Evolutionary conservation across 2,888 invertebrate species (phyloP), one percentile per base, ranked within the genome.

Genomic region (Arctia plantaginis): DNA sequence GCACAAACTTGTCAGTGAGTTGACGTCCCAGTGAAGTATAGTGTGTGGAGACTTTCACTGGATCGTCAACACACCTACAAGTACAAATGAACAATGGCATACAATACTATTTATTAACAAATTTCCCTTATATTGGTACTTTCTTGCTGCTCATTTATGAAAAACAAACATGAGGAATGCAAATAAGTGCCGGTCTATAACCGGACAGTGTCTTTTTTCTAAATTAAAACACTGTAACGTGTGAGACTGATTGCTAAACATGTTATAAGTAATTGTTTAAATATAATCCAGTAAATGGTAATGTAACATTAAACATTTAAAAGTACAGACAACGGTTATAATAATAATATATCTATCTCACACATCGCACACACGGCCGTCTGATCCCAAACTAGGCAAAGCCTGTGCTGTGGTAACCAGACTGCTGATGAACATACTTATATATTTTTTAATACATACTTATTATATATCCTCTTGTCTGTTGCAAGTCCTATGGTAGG

Each of bases 51-150:
- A 30, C 30, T 30, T 62, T 62, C 18, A 30, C 30, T 30, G 8
- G 30, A 62, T 30, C 62, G 30, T 62, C 30, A 62, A 62, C 62
- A 30, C 62, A 30, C 30, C 8, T 62, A 15, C 59, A 30, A 62
- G 62, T 62, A 30, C 62, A 62, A 62, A 30, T 62, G 59, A 55
- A 55, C 55, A 55, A 55, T 55, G n/a, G n/a, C 23, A 27, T 59
- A 59, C 55, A 59, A 30, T 15, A 62, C 3, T 62, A 27, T 30
- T 62, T 62, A 62, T 62, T 67, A 44, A 44, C 41, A 44, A 67
- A 27, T 27, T 27, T 39, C 66, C 27, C 15, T 41, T 67, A 30
- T 62, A 62, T 62, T 62, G 18, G 30, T 27, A 62, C 30, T 62
- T 62, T 18, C 59, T 59, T 27, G 59, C 4, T 59, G 27, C 6